Evolutionary conservation across 2,888 invertebrate species (phyloP).

Genomic region (Drosophila robusta): DNA sequence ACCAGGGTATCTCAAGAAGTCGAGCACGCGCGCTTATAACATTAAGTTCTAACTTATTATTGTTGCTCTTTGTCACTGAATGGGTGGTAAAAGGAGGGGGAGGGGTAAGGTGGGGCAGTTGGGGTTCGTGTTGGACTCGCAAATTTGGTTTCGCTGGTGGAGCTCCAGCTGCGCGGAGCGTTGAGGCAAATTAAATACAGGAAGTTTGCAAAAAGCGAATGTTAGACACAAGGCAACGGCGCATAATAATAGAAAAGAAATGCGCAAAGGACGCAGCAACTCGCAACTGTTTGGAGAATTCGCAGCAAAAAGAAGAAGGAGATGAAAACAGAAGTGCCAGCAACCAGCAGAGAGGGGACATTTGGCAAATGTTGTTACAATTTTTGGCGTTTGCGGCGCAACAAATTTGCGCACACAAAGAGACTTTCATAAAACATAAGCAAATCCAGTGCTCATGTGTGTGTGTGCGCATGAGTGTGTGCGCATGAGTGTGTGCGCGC

Average conservation of each 20-base stretch:
- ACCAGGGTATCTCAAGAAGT: slow-evolving; percentile 20
- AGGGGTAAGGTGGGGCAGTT: neutral
- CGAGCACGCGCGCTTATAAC: neutral
- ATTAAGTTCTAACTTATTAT: slow-evolving; percentile 39
- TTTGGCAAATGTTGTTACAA: slow-evolving; percentile 52
- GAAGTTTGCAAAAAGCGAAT: slow-evolving; percentile 52
- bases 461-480: neutral
- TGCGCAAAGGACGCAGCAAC: slow-evolving; percentile 44
- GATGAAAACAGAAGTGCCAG: neutral
- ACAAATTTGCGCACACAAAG: slow-evolving; percentile 66
- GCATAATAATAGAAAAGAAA: slow-evolving; percentile 66
- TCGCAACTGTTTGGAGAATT: slow-evolving; percentile 45
- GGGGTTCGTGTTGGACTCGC: slow-evolving; percentile 14
- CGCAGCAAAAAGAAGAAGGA: slow-evolving; percentile 18
- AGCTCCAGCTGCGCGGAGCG: slow-evolving; percentile 54
- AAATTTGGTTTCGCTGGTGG: slow-evolving; percentile 42
- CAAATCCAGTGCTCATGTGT: slow-evolving; percentile 25
- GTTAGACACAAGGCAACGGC: slow-evolving; percentile 46
- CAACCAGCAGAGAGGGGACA: slow-evolving; percentile 12
- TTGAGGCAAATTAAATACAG: slow-evolving; percentile 73
- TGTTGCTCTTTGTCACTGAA: slow-evolving; percentile 51
- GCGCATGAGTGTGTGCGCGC: slow-evolving; percentile 5
- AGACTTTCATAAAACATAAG: slow-evolving; percentile 56
- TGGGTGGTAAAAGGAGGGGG: neutral
- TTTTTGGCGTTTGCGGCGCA: slow-evolving; percentile 42